phyloP scores from a whole-genome alignment of 2,888 invertebrate genomes.

The Drosophila conformis region DNA sequence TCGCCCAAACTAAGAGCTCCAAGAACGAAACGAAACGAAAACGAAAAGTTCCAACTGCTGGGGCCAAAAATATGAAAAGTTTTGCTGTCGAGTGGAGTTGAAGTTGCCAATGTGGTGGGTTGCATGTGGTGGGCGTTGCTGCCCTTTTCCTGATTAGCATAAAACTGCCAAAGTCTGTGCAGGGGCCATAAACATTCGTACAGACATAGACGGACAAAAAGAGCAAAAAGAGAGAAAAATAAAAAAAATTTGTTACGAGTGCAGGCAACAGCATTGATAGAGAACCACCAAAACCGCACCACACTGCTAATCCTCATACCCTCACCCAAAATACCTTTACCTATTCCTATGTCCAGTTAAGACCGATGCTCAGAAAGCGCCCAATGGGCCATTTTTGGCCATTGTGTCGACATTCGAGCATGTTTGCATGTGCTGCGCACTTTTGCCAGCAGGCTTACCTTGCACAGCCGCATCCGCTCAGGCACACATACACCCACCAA shows the following conservation, averaged over 20 bases:
- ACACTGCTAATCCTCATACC: neutral
- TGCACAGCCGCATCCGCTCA: slow-evolving; percentile 29
- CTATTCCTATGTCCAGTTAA: slow-evolving; percentile 12
- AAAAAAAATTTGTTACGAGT: slow-evolving; percentile 63
- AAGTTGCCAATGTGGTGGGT: slow-evolving; percentile 8
- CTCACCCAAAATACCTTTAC: neutral
- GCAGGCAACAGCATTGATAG: slow-evolving; percentile 52
- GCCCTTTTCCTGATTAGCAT: slow-evolving; percentile 76
- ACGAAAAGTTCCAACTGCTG: slow-evolving; percentile 58
- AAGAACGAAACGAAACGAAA: slow-evolving; percentile 23
- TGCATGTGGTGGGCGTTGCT: slow-evolving; percentile 40
- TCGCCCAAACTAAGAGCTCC: slow-evolving; percentile 54
- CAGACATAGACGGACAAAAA: slow-evolving; percentile 27
- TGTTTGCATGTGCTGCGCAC: slow-evolving; percentile 73
- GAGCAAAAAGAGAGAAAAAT: slow-evolving; percentile 28
- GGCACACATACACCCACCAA: slow-evolving; percentile 13
- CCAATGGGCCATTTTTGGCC: slow-evolving; percentile 59
- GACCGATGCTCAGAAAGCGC: slow-evolving; percentile 53
- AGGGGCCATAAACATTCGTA: slow-evolving; percentile 61
- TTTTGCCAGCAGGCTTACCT: slow-evolving; percentile 63
- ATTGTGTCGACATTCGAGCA: slow-evolving; percentile 42
- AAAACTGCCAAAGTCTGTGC: slow-evolving; percentile 77
- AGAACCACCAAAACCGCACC: slow-evolving; percentile 21
- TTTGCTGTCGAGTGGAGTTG: slow-evolving; percentile 48
- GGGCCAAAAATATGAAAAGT: slow-evolving; percentile 75